A percentile compares a stretch with the other conserved stretches of the same genome.
These are phyloP conservation scores for Anastatus disparis DNA, from an alignment of 1,140 invertebrate species.

Conservation along the genomic window DNA sequence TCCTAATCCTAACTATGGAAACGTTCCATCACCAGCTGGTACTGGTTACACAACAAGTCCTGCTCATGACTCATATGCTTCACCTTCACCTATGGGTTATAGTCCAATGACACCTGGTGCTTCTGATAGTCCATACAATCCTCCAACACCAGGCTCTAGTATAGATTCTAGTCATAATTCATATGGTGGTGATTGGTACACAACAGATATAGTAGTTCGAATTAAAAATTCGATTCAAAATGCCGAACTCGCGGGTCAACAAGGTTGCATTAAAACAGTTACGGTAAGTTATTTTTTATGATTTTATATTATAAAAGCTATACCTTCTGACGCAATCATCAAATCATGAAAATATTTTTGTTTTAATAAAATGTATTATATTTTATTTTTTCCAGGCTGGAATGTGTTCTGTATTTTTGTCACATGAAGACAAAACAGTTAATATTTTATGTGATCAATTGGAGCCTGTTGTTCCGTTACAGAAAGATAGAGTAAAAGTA, in stretches of 20 bases:
- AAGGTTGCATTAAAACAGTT: constrained; percentile 88
- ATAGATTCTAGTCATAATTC: constrained; percentile 61
- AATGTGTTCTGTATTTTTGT: constrained; percentile 88
- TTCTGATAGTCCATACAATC: constrained; percentile 79
- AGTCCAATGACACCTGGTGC: constrained; percentile 87
- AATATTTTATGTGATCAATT: constrained; percentile 87
- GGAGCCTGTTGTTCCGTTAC: constrained; percentile 86
- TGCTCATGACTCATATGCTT: constrained; percentile 72
- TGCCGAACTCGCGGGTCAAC: constrained; percentile 83
- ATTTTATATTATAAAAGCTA: no score
- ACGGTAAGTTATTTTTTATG: constrained; percentile 73
- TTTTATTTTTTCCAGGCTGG: constrained; percentile 71
- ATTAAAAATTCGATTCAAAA: constrained; percentile 87
- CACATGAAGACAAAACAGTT: constrained; percentile 85
- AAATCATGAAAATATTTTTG: background rate
- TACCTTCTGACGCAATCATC: background rate
- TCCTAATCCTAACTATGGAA: constrained; percentile 72
- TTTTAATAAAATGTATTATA: background rate
- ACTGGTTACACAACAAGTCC: constrained; percentile 74
- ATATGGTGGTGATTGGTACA: constrained; percentile 83
- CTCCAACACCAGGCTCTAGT: constrained; percentile 83
- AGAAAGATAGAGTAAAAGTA: constrained; percentile 91
- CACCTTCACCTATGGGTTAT: constrained; percentile 79
- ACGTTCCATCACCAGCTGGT: constrained; percentile 76
- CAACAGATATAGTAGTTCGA: constrained; percentile 87